Conservation (phyloP, 2,797 vertebrate species). For the Pelobates cultripes region DNA sequence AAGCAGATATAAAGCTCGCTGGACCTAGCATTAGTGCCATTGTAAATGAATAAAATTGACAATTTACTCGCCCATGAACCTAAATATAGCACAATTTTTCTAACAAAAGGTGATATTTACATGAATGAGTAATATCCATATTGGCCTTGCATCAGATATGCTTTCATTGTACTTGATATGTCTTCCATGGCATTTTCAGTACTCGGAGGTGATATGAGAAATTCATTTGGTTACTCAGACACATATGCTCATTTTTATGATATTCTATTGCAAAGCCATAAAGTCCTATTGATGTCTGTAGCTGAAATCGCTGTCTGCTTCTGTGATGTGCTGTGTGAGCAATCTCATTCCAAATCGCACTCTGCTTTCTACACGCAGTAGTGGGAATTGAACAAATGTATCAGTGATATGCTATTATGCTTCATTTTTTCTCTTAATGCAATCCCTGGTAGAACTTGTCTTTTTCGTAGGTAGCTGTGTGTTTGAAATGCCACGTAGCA, state of each 20-base stretch:
- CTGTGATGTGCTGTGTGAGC: no score
- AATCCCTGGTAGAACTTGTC: no score
- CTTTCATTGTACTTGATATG: conserved; percentile 11
- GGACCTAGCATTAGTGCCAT: conserved; percentile 31
- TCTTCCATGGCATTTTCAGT: background rate
- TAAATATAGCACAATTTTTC: conserved; percentile 17
- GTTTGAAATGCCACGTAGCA: no score
- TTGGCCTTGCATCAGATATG: background rate
- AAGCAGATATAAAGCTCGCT: conserved; percentile 10
- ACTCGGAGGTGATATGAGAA: conserved; percentile 13
- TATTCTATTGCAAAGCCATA: background rate
- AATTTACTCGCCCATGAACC: conserved; percentile 1
- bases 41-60: conserved; percentile 1
- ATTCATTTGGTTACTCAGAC: conserved; percentile 2
- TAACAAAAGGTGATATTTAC: conserved; percentile 33
- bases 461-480: no score
- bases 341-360: no score
- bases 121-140: conserved; percentile 19
- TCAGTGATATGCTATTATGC: no score
- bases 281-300: background rate
- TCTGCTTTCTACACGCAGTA: no score
- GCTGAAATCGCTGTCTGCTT: background rate
- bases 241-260: background rate
- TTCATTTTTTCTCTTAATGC: no score
- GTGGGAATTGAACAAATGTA: no score